Conservation (phyloP, 2,113 vertebrate genomes). For the Montifringilla adamsi region DNA sequence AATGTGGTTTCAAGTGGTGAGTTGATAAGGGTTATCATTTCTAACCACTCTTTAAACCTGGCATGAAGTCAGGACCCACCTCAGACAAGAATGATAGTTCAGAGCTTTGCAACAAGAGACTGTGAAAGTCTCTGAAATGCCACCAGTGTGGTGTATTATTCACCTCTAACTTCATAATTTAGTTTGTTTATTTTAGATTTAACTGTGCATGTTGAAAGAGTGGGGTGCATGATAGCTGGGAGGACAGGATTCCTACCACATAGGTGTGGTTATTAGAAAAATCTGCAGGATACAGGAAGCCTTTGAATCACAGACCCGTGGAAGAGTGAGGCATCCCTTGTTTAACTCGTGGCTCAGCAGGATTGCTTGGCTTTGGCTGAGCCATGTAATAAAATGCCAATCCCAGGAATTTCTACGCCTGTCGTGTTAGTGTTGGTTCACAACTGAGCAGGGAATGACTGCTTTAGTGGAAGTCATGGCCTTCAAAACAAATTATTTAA, state of each 20-base stretch:
- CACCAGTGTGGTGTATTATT: background rate
- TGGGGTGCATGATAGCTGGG: background rate
- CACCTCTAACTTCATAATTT: background rate
- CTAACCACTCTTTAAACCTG: slow-evolving; percentile 7
- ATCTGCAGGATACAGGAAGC: background rate
- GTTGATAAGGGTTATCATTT: slow-evolving; percentile 22
- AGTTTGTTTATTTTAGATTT: background rate
- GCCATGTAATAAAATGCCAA: background rate
- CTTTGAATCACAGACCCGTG: background rate
- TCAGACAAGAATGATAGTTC: background rate
- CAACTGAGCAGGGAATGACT: background rate
- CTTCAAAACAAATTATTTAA: background rate
- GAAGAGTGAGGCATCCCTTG: background rate
- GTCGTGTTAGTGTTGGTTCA: background rate
- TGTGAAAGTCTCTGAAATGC: background rate
- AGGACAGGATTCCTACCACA: background rate
- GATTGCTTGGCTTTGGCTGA: background rate
- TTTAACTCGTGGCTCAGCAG: background rate
- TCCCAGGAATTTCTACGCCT: rapidly evolving
- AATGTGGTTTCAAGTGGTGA: background rate
- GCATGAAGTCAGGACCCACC: background rate
- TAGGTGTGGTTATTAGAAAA: background rate
- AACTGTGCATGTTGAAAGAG: background rate
- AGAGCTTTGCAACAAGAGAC: background rate
- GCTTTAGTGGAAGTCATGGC: background rate